phyloP scores from a whole-genome alignment of 2,888 invertebrate genomes.

The Corbicula japonica region DNA sequence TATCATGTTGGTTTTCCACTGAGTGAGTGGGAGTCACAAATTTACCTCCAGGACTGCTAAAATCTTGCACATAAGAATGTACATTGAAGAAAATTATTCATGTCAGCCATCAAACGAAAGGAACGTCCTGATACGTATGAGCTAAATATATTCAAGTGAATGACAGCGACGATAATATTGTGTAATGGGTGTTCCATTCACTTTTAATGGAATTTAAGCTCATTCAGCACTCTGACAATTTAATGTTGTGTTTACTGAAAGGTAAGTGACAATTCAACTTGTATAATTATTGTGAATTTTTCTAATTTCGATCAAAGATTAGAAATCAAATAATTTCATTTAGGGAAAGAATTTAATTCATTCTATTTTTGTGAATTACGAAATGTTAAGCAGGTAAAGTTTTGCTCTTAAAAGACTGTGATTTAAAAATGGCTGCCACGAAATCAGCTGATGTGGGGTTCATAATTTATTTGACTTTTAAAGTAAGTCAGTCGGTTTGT shows the following conservation, averaged over 20 bases:
- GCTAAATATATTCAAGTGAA: too few species aligned
- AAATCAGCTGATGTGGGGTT: conserved; percentile 41
- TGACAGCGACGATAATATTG: too few species aligned
- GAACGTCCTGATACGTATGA: conserved; percentile 2
- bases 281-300: conserved; percentile 9
- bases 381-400: conserved; percentile 11
- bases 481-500: too few species aligned
- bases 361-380: conserved; percentile 29
- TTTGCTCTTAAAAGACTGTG: conserved; percentile 3
- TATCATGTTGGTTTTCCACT: too few species aligned
- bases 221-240: conserved; percentile 27
- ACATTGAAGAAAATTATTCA: too few species aligned
- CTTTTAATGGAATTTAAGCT: conserved; percentile 24
- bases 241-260: background rate
- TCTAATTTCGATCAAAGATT: conserved; percentile 11
- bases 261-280: conserved; percentile 37
- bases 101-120: too few species aligned
- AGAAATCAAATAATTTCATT: conserved; percentile 18
- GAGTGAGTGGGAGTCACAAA: too few species aligned
- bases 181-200: conserved; percentile 21
- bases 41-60: too few species aligned
- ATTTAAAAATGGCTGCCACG: conserved; percentile 48
- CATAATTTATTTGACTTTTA: too few species aligned
- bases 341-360: conserved; percentile 27
- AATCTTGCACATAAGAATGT: too few species aligned